phyloP scores from a whole-genome alignment of 2,888 invertebrate species.

The Brachyopa scutellaris region DNA sequence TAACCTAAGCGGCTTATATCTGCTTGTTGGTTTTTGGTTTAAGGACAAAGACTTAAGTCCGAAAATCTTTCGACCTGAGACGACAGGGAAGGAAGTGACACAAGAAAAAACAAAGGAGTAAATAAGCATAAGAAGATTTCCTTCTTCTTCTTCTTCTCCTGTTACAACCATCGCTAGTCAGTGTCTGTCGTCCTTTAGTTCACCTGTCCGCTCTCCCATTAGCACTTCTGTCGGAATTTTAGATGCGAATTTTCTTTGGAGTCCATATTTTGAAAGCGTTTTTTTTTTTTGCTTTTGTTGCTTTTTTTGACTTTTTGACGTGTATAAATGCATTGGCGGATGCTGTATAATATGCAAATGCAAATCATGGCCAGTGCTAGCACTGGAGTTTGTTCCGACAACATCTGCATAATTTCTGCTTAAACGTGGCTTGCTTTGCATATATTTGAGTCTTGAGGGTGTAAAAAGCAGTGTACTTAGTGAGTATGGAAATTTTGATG shows the following conservation, averaged over 20 bases:
- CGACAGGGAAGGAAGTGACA: background rate
- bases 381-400: constrained; percentile 44
- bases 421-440: constrained; percentile 54
- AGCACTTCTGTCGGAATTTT: constrained; percentile 70
- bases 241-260: constrained; percentile 36
- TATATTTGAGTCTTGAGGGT: constrained; percentile 33
- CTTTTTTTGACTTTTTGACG: constrained; percentile 35
- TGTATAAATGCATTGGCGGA: constrained; percentile 39
- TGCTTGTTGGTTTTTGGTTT: constrained; percentile 70
- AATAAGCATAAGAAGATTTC: constrained; percentile 71
- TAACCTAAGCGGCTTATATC: constrained; percentile 70
- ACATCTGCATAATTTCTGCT: constrained; percentile 65
- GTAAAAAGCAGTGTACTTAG: background rate
- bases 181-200: constrained; percentile 18
- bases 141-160: too few species aligned
- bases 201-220: constrained; percentile 68
- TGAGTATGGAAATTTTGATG: constrained; percentile 51
- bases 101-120: constrained; percentile 51
- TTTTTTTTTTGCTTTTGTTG: background rate
- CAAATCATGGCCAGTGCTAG: constrained; percentile 51
- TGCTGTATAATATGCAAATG: constrained; percentile 42
- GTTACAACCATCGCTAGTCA: constrained; percentile 10
- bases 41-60: constrained; percentile 66
- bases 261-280: background rate
- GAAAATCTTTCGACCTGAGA: constrained; percentile 49